Conservation (phyloP, 2,113 vertebrate genomes). For the Trinectes maculatus region DNA sequence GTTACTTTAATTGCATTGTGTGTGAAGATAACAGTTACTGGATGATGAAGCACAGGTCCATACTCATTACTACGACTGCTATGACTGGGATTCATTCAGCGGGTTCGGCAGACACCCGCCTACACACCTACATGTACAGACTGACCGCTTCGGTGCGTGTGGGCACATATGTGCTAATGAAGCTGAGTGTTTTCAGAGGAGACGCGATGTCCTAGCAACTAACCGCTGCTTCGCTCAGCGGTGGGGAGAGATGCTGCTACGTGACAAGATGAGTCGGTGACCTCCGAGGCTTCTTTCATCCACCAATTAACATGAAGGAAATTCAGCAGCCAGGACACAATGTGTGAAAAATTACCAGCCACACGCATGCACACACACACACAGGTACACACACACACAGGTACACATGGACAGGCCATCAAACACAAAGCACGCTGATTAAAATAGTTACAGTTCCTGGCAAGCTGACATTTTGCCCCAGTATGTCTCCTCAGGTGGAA, state of each 20-base stretch:
- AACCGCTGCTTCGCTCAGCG: constrained; percentile 60
- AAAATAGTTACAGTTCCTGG: constrained; percentile 44
- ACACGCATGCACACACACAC: constrained; percentile 32
- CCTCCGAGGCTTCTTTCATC: constrained; percentile 70
- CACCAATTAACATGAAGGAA: constrained; percentile 72
- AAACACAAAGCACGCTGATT: constrained; percentile 57
- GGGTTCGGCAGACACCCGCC: constrained; percentile 26
- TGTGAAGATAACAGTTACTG: constrained; percentile 14
- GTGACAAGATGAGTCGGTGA: constrained; percentile 70
- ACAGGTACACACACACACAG: constrained; percentile 22
- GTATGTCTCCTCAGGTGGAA: constrained; percentile 53
- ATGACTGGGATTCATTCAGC: constrained; percentile 9
- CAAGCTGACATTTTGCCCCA: constrained; percentile 47
- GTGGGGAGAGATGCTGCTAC: constrained; percentile 41
- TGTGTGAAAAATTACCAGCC: constrained; percentile 27
- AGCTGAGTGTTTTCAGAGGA: constrained; percentile 53
- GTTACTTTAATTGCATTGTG: too few relatives aligned
- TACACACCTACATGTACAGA: constrained; percentile 9
- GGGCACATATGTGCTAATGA: constrained; percentile 49
- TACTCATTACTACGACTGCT: constrained; percentile 21
- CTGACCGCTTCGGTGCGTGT: constrained; percentile 1
- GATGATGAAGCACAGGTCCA: constrained; percentile 8
- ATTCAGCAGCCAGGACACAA: constrained; percentile 55
- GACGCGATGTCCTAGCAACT: constrained; percentile 47
- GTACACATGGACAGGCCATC: constrained; percentile 33